These are phyloP conservation scores for human (Homo sapiens) DNA, from an alignment of 2,113 vertebrate genomes.

Conservation along the genomic window DNA sequence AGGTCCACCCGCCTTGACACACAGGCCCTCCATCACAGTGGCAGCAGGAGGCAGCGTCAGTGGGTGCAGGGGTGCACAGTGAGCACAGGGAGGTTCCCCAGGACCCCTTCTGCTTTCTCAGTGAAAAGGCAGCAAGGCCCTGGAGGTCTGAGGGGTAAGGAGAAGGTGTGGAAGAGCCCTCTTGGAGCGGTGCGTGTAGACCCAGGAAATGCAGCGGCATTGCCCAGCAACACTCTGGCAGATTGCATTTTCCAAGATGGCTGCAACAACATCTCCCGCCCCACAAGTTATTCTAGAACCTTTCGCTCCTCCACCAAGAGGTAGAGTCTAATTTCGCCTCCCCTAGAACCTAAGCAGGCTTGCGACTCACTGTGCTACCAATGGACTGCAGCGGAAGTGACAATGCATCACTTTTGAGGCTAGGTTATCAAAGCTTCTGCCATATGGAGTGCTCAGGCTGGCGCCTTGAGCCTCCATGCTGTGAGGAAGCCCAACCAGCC, in stretches of 20 bases:
- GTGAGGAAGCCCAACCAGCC: background rate
- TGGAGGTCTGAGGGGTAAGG: background rate
- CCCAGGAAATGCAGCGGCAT: background rate
- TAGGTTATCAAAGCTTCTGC: background rate
- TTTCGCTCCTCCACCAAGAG: background rate
- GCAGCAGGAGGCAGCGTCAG: background rate
- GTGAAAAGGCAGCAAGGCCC: background rate
- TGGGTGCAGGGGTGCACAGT: no score
- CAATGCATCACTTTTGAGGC: background rate
- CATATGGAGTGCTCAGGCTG: rapidly evolving
- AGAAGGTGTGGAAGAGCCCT: background rate
- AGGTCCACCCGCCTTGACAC: background rate
- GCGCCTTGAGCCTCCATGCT: background rate
- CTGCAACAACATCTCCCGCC: background rate
- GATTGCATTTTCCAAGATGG: background rate
- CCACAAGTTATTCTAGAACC: background rate
- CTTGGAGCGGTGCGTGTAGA: background rate
- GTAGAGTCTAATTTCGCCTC: background rate
- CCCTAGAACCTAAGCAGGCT: background rate
- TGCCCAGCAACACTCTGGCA: background rate
- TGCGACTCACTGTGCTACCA: background rate
- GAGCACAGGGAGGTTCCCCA: no score
- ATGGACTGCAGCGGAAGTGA: background rate
- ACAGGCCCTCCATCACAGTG: background rate
- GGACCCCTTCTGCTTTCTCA: background rate